Conservation (phyloP, 2,113 vertebrate species). For the Centropus bengalensis region DNA sequence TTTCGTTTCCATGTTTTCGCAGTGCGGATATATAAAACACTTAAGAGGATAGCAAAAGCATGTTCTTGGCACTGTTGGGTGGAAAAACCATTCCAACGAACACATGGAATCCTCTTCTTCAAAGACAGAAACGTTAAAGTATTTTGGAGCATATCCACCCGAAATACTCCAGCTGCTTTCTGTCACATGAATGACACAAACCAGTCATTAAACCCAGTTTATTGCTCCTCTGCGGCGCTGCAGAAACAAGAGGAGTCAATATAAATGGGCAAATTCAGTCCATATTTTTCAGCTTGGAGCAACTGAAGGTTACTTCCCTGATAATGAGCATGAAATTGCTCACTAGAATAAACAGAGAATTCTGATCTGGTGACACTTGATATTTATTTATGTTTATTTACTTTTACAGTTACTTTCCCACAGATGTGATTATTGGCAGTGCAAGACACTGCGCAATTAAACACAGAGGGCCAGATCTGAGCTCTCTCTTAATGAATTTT, state of each 20-base stretch:
- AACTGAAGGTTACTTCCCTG: background rate
- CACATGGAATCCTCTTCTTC: constrained; percentile 35
- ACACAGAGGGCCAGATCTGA: background rate
- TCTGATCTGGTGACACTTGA: background rate
- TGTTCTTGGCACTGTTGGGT: background rate
- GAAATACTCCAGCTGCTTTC: constrained; percentile 30
- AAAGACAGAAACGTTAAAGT: background rate
- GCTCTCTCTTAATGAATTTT: background rate
- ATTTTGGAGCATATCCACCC: background rate
- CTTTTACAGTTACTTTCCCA: constrained; percentile 20
- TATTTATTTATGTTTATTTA: background rate
- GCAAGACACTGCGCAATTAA: background rate
- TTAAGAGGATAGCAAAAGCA: constrained; percentile 39
- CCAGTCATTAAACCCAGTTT: constrained; percentile 23
- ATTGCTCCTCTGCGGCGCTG: constrained; percentile 15
- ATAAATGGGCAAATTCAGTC: background rate
- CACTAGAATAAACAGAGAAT: background rate
- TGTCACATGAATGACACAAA: constrained; percentile 42
- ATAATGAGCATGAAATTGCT: background rate
- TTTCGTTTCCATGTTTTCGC: constrained; percentile 19
- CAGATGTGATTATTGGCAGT: background rate
- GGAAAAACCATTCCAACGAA: constrained; percentile 25
- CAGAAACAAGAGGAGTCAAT: background rate
- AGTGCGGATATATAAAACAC: constrained; percentile 10
- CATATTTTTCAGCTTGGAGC: background rate